Evolutionary conservation across 2,888 invertebrate genomes (phyloP), one percentile per base, ranked within the genome.

Genomic region (Microctonus hyperodae): DNA sequence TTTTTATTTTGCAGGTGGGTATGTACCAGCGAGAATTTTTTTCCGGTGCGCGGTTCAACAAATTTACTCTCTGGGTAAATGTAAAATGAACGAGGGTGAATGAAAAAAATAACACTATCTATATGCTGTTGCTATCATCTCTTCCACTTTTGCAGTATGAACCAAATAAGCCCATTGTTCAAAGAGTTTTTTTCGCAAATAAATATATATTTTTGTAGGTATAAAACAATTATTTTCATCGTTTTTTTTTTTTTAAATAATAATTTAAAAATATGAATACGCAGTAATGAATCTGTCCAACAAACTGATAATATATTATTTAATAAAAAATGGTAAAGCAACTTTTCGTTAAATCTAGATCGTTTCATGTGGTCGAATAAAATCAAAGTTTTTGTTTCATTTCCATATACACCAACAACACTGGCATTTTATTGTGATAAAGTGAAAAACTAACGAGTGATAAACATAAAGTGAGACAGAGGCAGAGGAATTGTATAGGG

Each of bases 21-120:
- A 28, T 28, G 31, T 40, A 60, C 48, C 48, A 40, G 59, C 59
- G 48, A 60, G 59, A 33, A 60, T 60, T 60, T 60, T 44, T 44
- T 60, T 40, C 48, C 59, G 59, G 44, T 40, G 16, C 48, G 20
- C 44, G 59, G 48, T 60, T 60, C 40, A 44, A 44, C 31, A 48
- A 60, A 60, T 60, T 60, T 25, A 58, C 48, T 60, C 59, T 28
- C n/a, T 28, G 16, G n/a, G 20, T 33, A 60, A 60, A 60, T 31
- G 48, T 7, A 40, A 60, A 60, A 58, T 58, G 40, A 40, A 58
- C 40, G 58, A 13, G 40, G 10, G 20, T 33, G 31, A 9, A 60
- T 25, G 7, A 60, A 60, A 58, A 40, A 35, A 6, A 6, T 10
- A 40, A 60, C 37, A 60, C n/a, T 48, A 10, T 16, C 57, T 57